Evolutionary conservation across 2,888 invertebrate genomes (phyloP).

Genomic region (Phortica okadai): DNA sequence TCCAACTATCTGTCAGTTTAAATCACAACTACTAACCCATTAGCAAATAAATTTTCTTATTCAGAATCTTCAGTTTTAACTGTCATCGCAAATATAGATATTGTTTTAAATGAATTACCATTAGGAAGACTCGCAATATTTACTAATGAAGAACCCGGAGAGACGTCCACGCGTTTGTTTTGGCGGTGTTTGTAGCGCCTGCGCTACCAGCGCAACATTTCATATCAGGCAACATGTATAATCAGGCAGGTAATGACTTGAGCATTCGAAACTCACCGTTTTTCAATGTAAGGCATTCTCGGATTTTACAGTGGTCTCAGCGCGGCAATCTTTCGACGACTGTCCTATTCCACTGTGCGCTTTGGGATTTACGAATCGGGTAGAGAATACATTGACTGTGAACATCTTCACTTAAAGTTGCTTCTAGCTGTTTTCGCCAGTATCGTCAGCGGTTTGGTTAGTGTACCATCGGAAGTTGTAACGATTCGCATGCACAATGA

Average conservation of each 20-base stretch:
- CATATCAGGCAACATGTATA: not conserved
- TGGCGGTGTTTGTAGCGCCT: not conserved
- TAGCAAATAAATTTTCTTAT: too few species aligned
- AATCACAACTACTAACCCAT: too few species aligned
- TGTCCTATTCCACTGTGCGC: not conserved
- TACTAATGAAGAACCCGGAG: not conserved
- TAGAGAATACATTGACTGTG: not conserved
- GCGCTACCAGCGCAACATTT: not conserved
- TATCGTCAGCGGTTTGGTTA: not conserved
- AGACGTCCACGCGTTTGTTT: not conserved
- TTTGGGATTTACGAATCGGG: not conserved
- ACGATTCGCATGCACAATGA: not conserved
- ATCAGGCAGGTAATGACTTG: not conserved
- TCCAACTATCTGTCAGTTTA: too few species aligned
- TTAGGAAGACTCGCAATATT: too few species aligned
- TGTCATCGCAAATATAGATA: too few species aligned
- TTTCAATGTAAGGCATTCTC: not conserved
- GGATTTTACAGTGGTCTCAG: conserved; percentile 6
- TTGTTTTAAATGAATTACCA: too few species aligned
- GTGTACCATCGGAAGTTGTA: not conserved
- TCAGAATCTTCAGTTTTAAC: too few species aligned
- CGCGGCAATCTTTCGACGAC: not conserved
- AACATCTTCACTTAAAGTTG: not conserved
- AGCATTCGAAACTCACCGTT: not conserved
- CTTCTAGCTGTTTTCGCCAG: not conserved